phyloP scores from a whole-genome alignment of 2,797 vertebrate genomes.

The Hypotaenidia okinawae region DNA sequence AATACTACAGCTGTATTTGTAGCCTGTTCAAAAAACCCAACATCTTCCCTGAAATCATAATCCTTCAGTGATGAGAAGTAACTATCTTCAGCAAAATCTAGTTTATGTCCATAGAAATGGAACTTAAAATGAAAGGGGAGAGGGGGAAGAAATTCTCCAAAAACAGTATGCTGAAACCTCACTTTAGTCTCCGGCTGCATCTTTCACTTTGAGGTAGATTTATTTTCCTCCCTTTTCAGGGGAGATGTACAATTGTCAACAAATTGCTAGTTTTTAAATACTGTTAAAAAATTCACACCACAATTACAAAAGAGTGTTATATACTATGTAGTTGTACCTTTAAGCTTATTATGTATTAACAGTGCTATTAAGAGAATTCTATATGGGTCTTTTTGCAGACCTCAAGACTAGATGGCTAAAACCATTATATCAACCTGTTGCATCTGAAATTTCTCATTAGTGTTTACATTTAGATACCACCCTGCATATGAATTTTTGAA shows the following conservation, averaged over 20 bases:
- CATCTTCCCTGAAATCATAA: neutral
- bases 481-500: neutral
- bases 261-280: neutral
- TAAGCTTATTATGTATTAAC: neutral
- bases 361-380: neutral
- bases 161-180: neutral
- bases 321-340: neutral
- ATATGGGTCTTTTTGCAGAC: neutral
- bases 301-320: neutral
- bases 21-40: neutral
- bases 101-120: neutral
- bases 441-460: neutral
- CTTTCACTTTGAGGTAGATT: neutral
- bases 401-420: neutral
- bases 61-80: neutral
- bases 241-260: neutral
- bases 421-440: neutral
- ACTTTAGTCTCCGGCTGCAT: neutral
- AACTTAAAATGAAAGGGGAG: neutral
- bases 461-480: neutral
- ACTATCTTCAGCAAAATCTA: neutral
- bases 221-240: neutral
- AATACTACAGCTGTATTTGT: neutral
- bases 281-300: neutral
- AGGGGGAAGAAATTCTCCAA: neutral